Base-by-base conservation (phyloP, 2,888 invertebrate genomes). In the Eilema griseolum region DNA sequence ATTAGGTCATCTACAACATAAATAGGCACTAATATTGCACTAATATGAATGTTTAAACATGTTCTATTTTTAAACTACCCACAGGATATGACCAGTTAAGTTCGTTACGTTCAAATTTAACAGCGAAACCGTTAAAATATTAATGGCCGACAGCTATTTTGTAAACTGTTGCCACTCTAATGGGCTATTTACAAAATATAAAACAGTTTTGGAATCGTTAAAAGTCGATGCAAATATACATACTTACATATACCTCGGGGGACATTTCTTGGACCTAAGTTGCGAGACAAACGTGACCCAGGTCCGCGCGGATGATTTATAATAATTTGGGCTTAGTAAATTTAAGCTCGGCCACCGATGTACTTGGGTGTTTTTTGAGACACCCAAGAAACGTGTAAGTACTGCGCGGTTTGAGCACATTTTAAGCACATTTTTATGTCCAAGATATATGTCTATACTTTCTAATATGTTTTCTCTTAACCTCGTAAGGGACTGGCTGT, bases 161-260 rank as follows among this genome's bases (percentile, higher is more conserved):
- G 88, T 87, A 90, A 90, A 90, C 86, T 80, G 70, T 74, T 75
- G 76, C 77, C 76, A 74, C 74, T 79, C 82, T 81, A 83, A 84
- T 83, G 79, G 83, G 81, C 70, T 92, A 91, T 92, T 93, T 93
- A 90, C 90, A 88, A 93, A 93, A 92, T 92, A 92, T 86, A 83
- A 80, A 85, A 84, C 84, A 83, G 83, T 87, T 87, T 85, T 74
- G 81, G 82, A 85, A 78, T 84, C 85, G 83, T 88, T 85, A 88
- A 89, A 37, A 82, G 70, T 81, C 72, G 78, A 81, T 82, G 81
- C 79, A 78, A 80, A 85, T 78, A 76, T 75, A 76, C 75, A 75
- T 76, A 76, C 76, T 83, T 75, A 76, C 75, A 75, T n/a, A n/a
- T n/a, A n/a, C n/a, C n/a, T n/a, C n/a, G n/a, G n/a, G n/a, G n/a